phyloP scores from a whole-genome alignment of 2,888 invertebrate species.

The Trichacis sp. region DNA sequence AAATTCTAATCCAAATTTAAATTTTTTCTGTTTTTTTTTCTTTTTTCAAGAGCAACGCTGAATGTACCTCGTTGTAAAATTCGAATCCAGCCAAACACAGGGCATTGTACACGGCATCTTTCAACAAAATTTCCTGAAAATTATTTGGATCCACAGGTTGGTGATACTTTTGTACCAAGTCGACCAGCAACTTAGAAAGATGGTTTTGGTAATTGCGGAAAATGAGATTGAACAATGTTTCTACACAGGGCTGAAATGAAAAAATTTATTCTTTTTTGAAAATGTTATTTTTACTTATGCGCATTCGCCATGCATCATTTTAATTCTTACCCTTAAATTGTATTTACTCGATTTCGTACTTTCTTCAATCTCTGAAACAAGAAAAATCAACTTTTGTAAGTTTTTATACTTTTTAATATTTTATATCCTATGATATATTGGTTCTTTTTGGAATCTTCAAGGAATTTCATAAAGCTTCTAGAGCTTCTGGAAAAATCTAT shows the following conservation, averaged over 20 bases:
- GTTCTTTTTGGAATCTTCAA: too few relatives aligned
- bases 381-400: too few relatives aligned
- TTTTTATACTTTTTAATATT: too few relatives aligned
- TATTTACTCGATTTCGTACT: conserved; percentile 95
- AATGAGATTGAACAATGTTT: conserved; percentile 85
- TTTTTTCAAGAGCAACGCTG: too few relatives aligned
- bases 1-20: too few relatives aligned
- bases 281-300: conserved; percentile 8
- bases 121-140: conserved; percentile 82
- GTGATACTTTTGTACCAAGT: conserved; percentile 77
- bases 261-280: conserved; percentile 13
- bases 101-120: conserved; percentile 95
- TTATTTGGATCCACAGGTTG: conserved; percentile 79
- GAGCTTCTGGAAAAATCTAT: too few relatives aligned
- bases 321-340: conserved; percentile 81
- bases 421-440: too few relatives aligned
- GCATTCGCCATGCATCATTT: too few relatives aligned
- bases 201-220: conserved; percentile 83
- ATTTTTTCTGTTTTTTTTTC: too few relatives aligned
- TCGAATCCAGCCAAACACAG: conserved; percentile 90
- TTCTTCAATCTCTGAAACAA: conserved; percentile 76
- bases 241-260: conserved; percentile 83
- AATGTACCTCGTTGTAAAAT: conserved; percentile 83
- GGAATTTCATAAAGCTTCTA: too few relatives aligned
- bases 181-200: conserved; percentile 80